These are phyloP conservation scores for Epiperipatus broadwayi DNA, from an alignment of 2,888 invertebrate species.

Conservation along the genomic window DNA sequence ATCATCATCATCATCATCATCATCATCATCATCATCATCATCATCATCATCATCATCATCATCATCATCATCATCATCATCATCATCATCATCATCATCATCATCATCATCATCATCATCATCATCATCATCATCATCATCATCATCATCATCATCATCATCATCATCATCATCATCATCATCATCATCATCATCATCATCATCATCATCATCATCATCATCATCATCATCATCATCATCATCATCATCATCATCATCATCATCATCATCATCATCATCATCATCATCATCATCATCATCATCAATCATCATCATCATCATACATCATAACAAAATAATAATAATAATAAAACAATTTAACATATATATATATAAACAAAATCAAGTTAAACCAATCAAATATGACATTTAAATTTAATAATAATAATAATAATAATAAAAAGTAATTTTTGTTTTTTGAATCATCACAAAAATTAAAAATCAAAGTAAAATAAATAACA, in stretches of 20 bases:
- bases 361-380: no score
- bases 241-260: constrained; percentile 3
- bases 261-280: neutral
- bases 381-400: no score
- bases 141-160: constrained; percentile 3
- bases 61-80: constrained; percentile 3
- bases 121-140: constrained; percentile 3
- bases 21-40: constrained; percentile 3
- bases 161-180: constrained; percentile 3
- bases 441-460: no score
- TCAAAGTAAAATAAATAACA: no score
- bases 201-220: constrained; percentile 3
- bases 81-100: constrained; percentile 3
- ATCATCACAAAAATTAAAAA: no score
- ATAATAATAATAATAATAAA: no score
- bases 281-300: constrained; percentile 3
- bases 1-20: constrained; percentile 3
- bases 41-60: constrained; percentile 3
- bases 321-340: no score
- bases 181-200: constrained; percentile 3
- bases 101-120: constrained; percentile 3
- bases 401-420: no score
- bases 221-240: constrained; percentile 1
- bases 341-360: no score
- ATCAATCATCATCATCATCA: no score